Percentiles rank a stretch among this genome's conserved stretches.
Evolutionary conservation across 2,113 vertebrate genomes (phyloP).

Genomic region (Rhadina sibilatrix): DNA sequence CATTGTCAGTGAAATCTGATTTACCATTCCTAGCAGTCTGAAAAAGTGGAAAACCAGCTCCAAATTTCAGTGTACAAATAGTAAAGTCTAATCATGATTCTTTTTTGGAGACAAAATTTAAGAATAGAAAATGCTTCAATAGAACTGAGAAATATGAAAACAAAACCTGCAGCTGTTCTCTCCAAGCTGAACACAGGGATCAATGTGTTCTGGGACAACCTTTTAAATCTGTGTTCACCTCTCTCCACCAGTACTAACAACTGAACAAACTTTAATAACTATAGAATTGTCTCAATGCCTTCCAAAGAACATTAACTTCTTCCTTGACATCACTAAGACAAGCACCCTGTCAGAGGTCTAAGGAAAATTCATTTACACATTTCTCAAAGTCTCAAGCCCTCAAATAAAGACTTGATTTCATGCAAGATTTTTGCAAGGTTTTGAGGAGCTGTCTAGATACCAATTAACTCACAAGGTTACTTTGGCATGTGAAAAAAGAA

Average conservation of each 20-base stretch:
- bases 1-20: background rate
- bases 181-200: background rate
- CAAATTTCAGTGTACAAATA: background rate
- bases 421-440: background rate
- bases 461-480: background rate
- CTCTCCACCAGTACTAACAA: background rate
- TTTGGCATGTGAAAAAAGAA: background rate
- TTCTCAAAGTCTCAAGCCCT: background rate
- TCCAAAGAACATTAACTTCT: background rate
- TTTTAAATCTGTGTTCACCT: background rate
- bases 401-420: background rate
- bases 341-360: background rate
- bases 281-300: background rate
- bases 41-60: background rate
- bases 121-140: rapidly evolving
- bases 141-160: background rate
- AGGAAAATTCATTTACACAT: background rate
- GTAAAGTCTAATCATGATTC: background rate
- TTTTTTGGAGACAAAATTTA: background rate
- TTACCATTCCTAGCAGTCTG: background rate
- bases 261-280: background rate
- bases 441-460: background rate
- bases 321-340: background rate
- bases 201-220: background rate
- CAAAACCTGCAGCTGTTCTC: background rate